Evolutionary conservation across 2,113 vertebrate genomes (phyloP), one percentile per base, ranked within the genome.

Genomic region (Phalacrocorax aristotelis): DNA sequence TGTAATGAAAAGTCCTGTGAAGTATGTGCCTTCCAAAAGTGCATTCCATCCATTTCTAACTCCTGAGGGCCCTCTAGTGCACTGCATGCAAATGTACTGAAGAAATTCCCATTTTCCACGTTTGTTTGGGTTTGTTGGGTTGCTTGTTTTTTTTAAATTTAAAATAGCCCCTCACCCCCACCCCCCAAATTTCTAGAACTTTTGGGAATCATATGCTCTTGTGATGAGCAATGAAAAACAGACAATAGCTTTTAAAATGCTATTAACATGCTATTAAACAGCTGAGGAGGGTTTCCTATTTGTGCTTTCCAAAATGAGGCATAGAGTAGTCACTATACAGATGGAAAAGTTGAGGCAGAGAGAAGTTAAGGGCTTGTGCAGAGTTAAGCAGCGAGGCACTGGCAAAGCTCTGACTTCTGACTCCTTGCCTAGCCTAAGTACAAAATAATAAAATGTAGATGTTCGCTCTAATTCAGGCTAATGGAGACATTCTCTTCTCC

Each of bases 31-130:
- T 97, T 97, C 95, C 97, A 95, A 87, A 96, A 93, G 69, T 48
- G 66, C 94, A 91, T 97, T 93, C 76, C 78, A 52, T 62, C 93
- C 55, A 89, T 97, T 97, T 96, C 92, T 97, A 96, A 96, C 98
- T 96, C 93, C 93, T 74, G 97, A 95, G 97, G 51, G 98, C 98
- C 98, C 98, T 89, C 98, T 98, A 98, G 98, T 83, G 98, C 72
- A 80, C 71, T 42, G 26, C 91, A 90, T 58, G 87, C 61, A 96
- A 94, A 98, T 10, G 7, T 30, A 83, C 87, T 61, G 42, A 82
- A 80, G 86, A 94, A 89, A 92, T 66, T 62, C 64, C 46, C 55
- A 22, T 44, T 81, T 79, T 51, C 13, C 11, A 52, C 7, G 2
- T 51, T 62, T 54, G 25, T 44, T 44, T 44, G 42, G 13, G 38